Evolutionary conservation across 30 jellyfish, hydroid and myxozoan genomes (phyloP), one percentile per base, ranked within the genome.

Genomic region (Turritopsis rubra): DNA sequence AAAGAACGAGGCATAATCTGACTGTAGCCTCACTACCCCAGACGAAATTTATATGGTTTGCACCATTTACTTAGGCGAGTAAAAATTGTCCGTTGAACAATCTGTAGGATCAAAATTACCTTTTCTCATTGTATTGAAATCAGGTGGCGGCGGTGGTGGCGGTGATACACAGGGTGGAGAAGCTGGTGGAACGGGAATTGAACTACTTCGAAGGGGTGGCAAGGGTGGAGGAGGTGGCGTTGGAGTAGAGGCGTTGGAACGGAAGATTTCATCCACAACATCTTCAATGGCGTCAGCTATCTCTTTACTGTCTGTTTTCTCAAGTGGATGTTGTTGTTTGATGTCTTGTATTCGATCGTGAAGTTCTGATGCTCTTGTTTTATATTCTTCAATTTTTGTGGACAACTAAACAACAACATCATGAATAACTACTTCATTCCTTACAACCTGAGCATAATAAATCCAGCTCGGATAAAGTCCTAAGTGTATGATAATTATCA

Each of bases 221-320:
- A 88, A 89, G 8, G 96, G 90, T 1, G 97, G 97, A 21, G 81
- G 70, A 0, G 95, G 84, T 16, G 93, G 79, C 19, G 78, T 86
- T 52, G 83, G 82, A 18, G 82, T 29, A n/a, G 28, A 25, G 28
- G 76, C 28, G 27, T 23, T 1, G 0, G 82, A 29, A 21, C 82
- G 82, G 24, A 74, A 52, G 66, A 90, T 90, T 52, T 90, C 97
- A n/a, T 85, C 97, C 9, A 90, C 88, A 1, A 90, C 97, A 83
- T 90, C 97, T 79, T 90, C 97, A 22, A 90, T 75, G 4, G 95
- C 97, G 79, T 82, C 88, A 1, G 97, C 75, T 0, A 90, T 93
- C 52, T 83, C 96, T 7, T 75, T 86, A 65, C 77, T 80, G 54
- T 66, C 68, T 26, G 29, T 75, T 26, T 60, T 79, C 23, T 77